A percentile compares a stretch with the other conserved stretches of the same genome.
Evolutionary conservation across 2,797 vertebrate genomes (phyloP).

Genomic region (Serranus cabrilla): DNA sequence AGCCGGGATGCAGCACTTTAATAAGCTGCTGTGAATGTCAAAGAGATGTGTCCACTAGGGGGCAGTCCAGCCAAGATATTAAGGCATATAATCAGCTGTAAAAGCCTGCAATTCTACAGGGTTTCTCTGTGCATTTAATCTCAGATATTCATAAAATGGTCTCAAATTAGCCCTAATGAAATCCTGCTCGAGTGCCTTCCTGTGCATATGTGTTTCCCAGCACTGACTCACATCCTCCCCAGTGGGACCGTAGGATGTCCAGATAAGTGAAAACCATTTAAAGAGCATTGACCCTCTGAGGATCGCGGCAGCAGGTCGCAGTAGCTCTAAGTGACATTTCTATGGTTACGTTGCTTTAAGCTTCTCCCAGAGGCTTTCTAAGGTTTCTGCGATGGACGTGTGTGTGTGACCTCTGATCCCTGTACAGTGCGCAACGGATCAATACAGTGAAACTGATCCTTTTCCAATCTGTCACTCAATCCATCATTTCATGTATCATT

Average conservation of each 20-base stretch:
- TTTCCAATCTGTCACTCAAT: conserved; percentile 67
- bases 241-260: conserved; percentile 46
- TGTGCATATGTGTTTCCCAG: conserved; percentile 57
- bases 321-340: conserved; percentile 74
- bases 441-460: conserved; percentile 70
- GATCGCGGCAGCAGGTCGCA: conserved; percentile 65
- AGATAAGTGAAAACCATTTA: conserved; percentile 77
- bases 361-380: conserved; percentile 74
- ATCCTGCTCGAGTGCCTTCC: conserved; percentile 55
- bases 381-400: conserved; percentile 60
- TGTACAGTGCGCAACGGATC: conserved; percentile 63
- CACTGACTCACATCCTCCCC: conserved; percentile 59
- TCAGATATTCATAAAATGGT: conserved; percentile 56
- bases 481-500: conserved; percentile 58
- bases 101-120: conserved; percentile 11
- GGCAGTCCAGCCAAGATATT: conserved; percentile 61
- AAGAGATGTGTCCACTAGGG: conserved; percentile 63
- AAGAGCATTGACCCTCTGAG: conserved; percentile 70
- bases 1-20: not conserved
- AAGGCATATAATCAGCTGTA: not conserved
- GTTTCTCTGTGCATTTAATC: conserved; percentile 19
- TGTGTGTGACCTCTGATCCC: conserved; percentile 71
- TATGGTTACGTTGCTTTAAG: conserved; percentile 64
- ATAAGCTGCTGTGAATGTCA: conserved; percentile 26
- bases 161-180: conserved; percentile 58